Percentiles rank a stretch among this genome's conserved stretches.
Evolutionary conservation across 2,888 invertebrate genomes (phyloP).

Genomic region (Gastracanthus pulcherrimus): DNA sequence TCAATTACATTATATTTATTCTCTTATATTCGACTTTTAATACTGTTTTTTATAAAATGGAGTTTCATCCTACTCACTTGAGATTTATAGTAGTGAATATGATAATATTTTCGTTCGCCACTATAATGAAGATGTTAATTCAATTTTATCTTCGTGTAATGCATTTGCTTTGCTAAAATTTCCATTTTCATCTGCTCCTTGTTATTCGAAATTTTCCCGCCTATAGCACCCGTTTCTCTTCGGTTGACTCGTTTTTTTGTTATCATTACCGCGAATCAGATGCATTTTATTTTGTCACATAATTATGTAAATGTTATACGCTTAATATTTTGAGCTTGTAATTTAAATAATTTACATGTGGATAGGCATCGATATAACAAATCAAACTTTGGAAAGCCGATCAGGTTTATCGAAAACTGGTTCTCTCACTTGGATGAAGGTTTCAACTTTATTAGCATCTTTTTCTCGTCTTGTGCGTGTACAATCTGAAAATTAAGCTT

Average conservation of each 20-base stretch:
- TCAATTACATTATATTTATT: background rate
- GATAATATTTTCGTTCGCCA: too few relatives aligned
- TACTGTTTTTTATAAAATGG: background rate
- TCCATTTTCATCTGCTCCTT: background rate
- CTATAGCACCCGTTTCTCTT: background rate
- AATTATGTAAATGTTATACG: constrained; percentile 37
- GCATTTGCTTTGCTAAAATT: too few relatives aligned
- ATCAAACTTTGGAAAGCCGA: constrained; percentile 33
- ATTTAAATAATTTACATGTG: constrained; percentile 33
- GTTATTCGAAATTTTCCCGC: background rate
- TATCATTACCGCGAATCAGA: background rate
- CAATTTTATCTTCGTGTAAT: too few relatives aligned
- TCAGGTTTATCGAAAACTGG: constrained; percentile 34
- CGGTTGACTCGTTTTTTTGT: background rate
- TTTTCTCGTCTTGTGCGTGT: background rate
- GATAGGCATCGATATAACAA: constrained; percentile 21
- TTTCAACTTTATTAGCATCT: background rate
- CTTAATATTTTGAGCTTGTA: constrained; percentile 9
- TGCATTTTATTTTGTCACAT: background rate
- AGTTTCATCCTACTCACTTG: too few relatives aligned
- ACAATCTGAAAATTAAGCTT: background rate
- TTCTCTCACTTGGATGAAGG: background rate
- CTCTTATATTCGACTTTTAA: background rate
- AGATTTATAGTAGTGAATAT: too few relatives aligned
- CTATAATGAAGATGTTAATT: too few relatives aligned